Evolutionary conservation across 2,113 vertebrate genomes (phyloP).

Genomic region (Oplegnathus fasciatus): DNA sequence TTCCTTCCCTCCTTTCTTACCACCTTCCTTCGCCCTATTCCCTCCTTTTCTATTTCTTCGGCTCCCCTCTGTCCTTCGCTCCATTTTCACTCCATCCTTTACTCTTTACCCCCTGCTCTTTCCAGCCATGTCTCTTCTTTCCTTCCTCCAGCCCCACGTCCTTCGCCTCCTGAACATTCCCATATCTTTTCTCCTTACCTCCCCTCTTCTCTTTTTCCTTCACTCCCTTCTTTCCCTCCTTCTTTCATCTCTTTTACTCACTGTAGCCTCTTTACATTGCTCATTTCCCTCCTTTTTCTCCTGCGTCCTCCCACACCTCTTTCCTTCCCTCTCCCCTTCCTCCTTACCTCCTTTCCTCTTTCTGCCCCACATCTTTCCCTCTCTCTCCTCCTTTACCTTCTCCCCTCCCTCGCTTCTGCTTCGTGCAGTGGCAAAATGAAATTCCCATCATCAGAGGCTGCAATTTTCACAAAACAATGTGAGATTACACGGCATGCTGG

Average conservation of each 20-base stretch:
- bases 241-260: background rate
- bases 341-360: background rate
- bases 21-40: background rate
- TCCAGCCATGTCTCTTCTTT: background rate
- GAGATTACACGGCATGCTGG: conserved; percentile 75
- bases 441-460: conserved; percentile 81
- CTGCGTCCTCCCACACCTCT: background rate
- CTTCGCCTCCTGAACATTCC: background rate
- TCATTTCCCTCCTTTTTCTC: background rate
- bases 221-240: background rate
- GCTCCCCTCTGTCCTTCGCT: no score
- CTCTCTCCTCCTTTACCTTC: background rate
- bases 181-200: background rate
- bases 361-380: background rate
- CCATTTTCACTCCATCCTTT: background rate
- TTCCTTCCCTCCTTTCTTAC: background rate
- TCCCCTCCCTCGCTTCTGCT: conserved; percentile 42
- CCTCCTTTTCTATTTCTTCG: no score
- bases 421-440: conserved; percentile 72
- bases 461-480: conserved; percentile 79
- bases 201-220: background rate
- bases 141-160: background rate
- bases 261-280: background rate
- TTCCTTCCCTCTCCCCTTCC: background rate
- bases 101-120: background rate